Evolutionary conservation across 2,113 vertebrate genomes (phyloP).

Genomic region (Paramisgurnus dabryanus): DNA sequence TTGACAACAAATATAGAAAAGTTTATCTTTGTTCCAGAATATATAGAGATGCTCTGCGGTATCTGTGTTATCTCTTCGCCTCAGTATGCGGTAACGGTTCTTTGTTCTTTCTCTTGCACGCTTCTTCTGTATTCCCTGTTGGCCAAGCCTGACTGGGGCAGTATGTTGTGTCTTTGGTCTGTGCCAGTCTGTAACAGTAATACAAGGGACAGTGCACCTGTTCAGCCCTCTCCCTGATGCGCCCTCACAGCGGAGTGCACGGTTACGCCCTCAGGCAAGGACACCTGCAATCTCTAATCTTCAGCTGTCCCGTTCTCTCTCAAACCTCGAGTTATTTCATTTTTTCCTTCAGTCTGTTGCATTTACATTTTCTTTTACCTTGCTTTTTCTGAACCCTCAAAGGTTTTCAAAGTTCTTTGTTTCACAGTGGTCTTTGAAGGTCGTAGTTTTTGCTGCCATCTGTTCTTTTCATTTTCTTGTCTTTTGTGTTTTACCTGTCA

Average conservation of each 20-base stretch:
- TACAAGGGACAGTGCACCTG: conserved; percentile 48
- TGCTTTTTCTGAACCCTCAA: background rate
- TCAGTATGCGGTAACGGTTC: background rate
- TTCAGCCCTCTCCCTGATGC: conserved; percentile 38
- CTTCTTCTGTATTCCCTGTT: conserved; percentile 31
- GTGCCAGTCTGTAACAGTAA: conserved; percentile 43
- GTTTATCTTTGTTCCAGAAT: conserved; percentile 32
- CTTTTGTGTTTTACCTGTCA: conserved; percentile 19
- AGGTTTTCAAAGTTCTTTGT: conserved; percentile 9
- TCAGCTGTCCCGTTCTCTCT: conserved; percentile 17
- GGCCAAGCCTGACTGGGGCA: conserved; percentile 38
- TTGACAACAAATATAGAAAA: conserved; percentile 28
- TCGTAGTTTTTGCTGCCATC: background rate
- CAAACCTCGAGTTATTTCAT: background rate
- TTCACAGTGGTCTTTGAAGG: conserved; percentile 4
- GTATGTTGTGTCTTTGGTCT: conserved; percentile 36
- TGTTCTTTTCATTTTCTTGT: background rate
- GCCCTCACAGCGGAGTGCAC: conserved; percentile 12
- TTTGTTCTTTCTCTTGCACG: conserved; percentile 41
- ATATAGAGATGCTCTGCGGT: background rate
- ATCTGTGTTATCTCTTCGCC: background rate
- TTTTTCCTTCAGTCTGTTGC: conserved; percentile 14
- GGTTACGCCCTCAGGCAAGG: conserved; percentile 27
- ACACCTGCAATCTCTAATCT: conserved; percentile 18
- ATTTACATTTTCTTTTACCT: conserved; percentile 1